These are phyloP conservation scores for Neostethus bicornis DNA, from an alignment of 2,797 vertebrate genomes.

Conservation along the genomic window DNA sequence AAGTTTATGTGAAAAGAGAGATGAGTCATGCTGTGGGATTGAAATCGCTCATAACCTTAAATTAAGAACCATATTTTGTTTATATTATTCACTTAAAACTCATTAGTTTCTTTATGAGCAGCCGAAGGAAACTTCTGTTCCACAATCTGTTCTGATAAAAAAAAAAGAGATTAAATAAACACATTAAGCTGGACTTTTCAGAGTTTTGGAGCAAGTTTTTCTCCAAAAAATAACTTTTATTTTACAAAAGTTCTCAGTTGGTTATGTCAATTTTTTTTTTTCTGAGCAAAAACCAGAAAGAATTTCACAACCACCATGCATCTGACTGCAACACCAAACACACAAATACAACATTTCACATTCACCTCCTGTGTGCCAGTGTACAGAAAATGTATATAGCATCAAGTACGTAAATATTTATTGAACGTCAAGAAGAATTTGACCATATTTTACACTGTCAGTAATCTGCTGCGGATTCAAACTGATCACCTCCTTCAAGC, in stretches of 20 bases:
- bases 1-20: too few species aligned
- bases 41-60: background rate
- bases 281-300: constrained; percentile 49
- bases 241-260: constrained; percentile 48
- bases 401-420: constrained; percentile 92
- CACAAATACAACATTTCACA: constrained; percentile 69
- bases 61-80: background rate
- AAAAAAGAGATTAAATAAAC: constrained; percentile 21
- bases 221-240: constrained; percentile 56
- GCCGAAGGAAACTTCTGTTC: constrained; percentile 7
- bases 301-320: constrained; percentile 82
- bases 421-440: constrained; percentile 84
- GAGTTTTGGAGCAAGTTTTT: constrained; percentile 31
- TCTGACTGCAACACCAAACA: constrained; percentile 86
- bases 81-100: background rate
- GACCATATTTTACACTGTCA: constrained; percentile 73
- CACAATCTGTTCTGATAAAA: constrained; percentile 11
- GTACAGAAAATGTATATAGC: constrained; percentile 92
- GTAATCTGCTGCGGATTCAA: constrained; percentile 40
- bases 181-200: constrained; percentile 53
- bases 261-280: constrained; percentile 80
- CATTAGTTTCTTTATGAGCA: background rate
- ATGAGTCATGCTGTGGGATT: background rate
- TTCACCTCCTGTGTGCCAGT: constrained; percentile 80
- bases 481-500: constrained; percentile 7